Percentiles rank a stretch among this genome's conserved stretches.
These are phyloP conservation scores for Myzus persicae DNA, from an alignment of 1,140 invertebrate species.

Conservation along the genomic window DNA sequence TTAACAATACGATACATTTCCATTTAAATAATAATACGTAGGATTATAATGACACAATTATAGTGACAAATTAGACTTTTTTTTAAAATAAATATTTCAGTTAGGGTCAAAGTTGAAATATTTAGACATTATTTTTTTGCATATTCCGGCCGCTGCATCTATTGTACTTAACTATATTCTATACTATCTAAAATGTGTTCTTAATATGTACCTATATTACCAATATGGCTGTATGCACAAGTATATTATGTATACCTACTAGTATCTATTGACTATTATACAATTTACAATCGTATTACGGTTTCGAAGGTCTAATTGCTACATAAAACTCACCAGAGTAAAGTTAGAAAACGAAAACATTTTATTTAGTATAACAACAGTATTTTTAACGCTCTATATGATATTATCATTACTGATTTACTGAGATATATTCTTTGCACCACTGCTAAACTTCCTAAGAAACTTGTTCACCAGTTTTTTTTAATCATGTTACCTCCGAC, in stretches of 20 bases:
- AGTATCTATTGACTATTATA: too few species aligned
- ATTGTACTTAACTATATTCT: too few species aligned
- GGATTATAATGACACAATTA: too few species aligned
- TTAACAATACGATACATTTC: background rate
- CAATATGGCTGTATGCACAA: too few species aligned
- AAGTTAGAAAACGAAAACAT: background rate
- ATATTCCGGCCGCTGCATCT: too few species aligned
- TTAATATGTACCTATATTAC: too few species aligned
- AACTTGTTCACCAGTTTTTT: background rate
- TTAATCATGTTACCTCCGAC: background rate
- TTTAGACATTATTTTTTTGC: background rate
- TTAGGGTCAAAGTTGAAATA: background rate
- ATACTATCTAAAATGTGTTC: too few species aligned
- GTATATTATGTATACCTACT: too few species aligned
- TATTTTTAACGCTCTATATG: background rate
- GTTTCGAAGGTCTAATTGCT: background rate
- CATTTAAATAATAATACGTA: background rate
- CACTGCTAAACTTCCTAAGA: background rate
- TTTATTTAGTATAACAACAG: background rate
- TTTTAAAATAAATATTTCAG: background rate
- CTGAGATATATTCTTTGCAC: background rate
- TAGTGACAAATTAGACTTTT: too few species aligned
- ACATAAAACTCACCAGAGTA: background rate
- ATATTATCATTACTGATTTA: background rate
- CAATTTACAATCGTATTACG: background rate